Evolutionary conservation across 2,888 invertebrate species (phyloP).

Genomic region (Seira musarum): DNA sequence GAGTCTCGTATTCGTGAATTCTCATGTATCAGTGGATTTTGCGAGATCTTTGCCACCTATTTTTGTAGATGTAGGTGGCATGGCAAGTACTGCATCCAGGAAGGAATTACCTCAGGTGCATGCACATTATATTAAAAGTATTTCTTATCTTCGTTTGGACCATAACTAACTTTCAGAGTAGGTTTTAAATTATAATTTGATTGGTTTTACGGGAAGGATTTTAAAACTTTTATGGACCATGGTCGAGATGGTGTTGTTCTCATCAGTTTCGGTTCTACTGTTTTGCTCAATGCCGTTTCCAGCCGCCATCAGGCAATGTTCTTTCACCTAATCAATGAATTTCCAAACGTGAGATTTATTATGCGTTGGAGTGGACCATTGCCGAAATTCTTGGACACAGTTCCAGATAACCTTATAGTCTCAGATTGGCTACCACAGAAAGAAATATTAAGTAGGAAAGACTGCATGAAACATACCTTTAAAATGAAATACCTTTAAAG

Average conservation of each 20-base stretch:
- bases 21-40: conserved; percentile 64
- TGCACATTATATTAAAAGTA: not conserved
- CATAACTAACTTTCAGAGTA: not conserved
- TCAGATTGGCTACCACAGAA: conserved; percentile 68
- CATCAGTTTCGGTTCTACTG: conserved; percentile 68
- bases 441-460: conserved; percentile 65
- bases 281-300: conserved; percentile 61
- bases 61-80: conserved; percentile 65
- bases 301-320: conserved; percentile 61
- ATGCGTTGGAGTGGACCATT: conserved; percentile 67
- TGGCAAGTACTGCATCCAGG: conserved; percentile 59
- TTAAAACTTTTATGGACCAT: conserved; percentile 62
- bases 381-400: conserved; percentile 53
- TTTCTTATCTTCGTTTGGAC: too few species aligned
- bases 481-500: not conserved
- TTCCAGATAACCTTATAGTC: conserved; percentile 60
- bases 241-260: conserved; percentile 64
- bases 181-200: too few species aligned
- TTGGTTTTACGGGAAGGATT: not conserved
- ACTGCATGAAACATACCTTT: not conserved
- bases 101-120: conserved; percentile 57
- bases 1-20: conserved; percentile 66
- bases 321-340: conserved; percentile 64
- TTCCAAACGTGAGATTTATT: conserved; percentile 62
- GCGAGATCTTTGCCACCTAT: conserved; percentile 63